These are phyloP conservation scores for Phorcus lineatus DNA, from an alignment of 2,888 invertebrate genomes.

Conservation along the genomic window DNA sequence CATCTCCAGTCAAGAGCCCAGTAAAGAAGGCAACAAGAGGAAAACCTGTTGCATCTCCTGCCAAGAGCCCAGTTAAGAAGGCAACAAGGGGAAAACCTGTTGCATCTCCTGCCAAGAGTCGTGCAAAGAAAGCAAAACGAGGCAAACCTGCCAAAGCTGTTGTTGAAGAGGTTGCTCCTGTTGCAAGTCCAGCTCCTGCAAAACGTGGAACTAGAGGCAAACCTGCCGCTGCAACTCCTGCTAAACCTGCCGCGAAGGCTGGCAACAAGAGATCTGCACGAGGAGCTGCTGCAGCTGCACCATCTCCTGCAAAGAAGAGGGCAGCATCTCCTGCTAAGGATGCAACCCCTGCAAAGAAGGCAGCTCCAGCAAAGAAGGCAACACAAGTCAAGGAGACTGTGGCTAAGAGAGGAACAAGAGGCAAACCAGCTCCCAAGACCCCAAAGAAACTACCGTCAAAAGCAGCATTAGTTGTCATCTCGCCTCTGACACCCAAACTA, in stretches of 20 bases:
- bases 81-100: background rate
- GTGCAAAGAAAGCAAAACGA: slow-evolving; percentile 17
- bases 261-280: slow-evolving; percentile 36
- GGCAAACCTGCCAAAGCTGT: slow-evolving; percentile 23
- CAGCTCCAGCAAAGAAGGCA: slow-evolving; percentile 13
- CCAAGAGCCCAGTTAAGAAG: background rate
- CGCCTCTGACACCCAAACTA: slow-evolving; percentile 14
- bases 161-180: background rate
- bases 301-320: slow-evolving; percentile 29
- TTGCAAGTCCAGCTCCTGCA: background rate
- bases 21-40: background rate
- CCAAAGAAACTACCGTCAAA: slow-evolving; percentile 4
- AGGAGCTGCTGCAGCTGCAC: slow-evolving; percentile 22
- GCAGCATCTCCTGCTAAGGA: slow-evolving; percentile 15
- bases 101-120: slow-evolving; percentile 18
- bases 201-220: background rate
- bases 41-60: background rate
- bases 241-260: slow-evolving; percentile 3
- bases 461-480: background rate
- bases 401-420: slow-evolving; percentile 25
- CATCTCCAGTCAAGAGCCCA: background rate
- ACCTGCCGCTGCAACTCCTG: background rate
- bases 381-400: background rate
- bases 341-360: slow-evolving; percentile 29
- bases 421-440: slow-evolving; percentile 24